These are phyloP conservation scores for Meteorus sp. DNA, from an alignment of 1,140 invertebrate genomes.

Conservation along the genomic window DNA sequence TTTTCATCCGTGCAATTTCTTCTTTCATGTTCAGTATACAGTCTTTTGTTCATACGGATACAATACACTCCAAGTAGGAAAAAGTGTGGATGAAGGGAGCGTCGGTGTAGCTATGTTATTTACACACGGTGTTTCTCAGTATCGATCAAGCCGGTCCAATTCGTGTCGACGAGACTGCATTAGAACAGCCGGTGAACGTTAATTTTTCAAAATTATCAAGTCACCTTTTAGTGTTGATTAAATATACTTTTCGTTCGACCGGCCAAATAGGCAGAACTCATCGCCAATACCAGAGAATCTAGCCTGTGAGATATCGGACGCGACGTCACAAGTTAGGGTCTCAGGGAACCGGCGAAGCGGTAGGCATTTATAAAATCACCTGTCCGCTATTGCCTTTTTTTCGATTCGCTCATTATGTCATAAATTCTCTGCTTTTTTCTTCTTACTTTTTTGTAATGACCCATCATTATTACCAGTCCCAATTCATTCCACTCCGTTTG, in stretches of 20 bases:
- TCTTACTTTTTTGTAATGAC: background rate
- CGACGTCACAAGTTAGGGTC: slow-evolving; percentile 75
- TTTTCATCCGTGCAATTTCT: no score
- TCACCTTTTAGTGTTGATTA: slow-evolving; percentile 10
- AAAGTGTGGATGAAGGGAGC: no score
- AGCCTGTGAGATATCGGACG: slow-evolving; percentile 69
- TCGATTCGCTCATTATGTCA: slow-evolving; percentile 21
- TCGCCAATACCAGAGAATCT: slow-evolving; percentile 72
- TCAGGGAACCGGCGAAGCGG: slow-evolving; percentile 71
- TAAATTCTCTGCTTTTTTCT: slow-evolving; percentile 19
- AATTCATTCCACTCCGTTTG: background rate
- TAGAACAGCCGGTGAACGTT: slow-evolving; percentile 18
- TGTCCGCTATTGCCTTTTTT: slow-evolving; percentile 47
- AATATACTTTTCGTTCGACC: background rate
- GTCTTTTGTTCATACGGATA: no score
- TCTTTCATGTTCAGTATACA: no score
- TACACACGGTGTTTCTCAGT: no score
- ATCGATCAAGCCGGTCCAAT: slow-evolving; percentile 17
- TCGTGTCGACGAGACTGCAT: slow-evolving; percentile 19
- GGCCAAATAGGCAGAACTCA: slow-evolving; percentile 54
- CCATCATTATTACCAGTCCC: background rate
- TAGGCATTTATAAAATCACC: slow-evolving; percentile 50
- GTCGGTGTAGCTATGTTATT: no score
- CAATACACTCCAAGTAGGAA: no score
- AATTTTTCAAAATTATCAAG: no score